These are phyloP conservation scores for Protonemura montana DNA, from an alignment of 2,888 invertebrate species.

Conservation along the genomic window DNA sequence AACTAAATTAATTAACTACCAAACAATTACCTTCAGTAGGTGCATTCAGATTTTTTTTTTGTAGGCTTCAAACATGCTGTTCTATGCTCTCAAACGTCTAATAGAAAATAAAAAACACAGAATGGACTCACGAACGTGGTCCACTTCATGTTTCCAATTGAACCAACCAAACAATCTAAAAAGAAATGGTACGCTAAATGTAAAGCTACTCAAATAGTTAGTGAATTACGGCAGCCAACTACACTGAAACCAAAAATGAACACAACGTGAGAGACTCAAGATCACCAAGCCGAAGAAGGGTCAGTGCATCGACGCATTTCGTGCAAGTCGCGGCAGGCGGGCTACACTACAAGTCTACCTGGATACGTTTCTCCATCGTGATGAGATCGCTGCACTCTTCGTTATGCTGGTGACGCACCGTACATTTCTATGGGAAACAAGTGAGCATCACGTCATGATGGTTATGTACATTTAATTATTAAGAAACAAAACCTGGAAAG, in stretches of 20 bases:
- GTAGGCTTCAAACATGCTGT: not conserved
- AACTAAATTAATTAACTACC: not conserved
- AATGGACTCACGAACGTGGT: not conserved
- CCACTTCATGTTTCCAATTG: not conserved
- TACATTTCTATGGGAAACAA: conserved; percentile 75
- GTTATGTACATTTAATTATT: not conserved
- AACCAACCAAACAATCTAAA: not conserved
- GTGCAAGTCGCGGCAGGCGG: not conserved
- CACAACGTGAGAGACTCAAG: not conserved
- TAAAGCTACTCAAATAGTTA: not conserved
- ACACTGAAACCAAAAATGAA: not conserved
- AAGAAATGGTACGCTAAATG: not conserved
- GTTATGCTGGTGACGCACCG: conserved; percentile 90
- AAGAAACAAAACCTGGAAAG: not conserved
- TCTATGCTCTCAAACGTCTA: too few species aligned
- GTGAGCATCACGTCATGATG: not conserved
- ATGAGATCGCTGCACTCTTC: conserved; percentile 93
- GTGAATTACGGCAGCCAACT: not conserved
- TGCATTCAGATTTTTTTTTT: too few species aligned
- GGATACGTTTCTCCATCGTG: conserved; percentile 92
- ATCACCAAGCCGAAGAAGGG: not conserved
- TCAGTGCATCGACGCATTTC: not conserved
- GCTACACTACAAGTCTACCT: conserved; percentile 58
- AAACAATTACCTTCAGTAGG: too few species aligned
- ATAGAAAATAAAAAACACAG: not conserved